These are phyloP conservation scores for Pagrus major DNA, from an alignment of 2,113 vertebrate species.

Conservation along the genomic window DNA sequence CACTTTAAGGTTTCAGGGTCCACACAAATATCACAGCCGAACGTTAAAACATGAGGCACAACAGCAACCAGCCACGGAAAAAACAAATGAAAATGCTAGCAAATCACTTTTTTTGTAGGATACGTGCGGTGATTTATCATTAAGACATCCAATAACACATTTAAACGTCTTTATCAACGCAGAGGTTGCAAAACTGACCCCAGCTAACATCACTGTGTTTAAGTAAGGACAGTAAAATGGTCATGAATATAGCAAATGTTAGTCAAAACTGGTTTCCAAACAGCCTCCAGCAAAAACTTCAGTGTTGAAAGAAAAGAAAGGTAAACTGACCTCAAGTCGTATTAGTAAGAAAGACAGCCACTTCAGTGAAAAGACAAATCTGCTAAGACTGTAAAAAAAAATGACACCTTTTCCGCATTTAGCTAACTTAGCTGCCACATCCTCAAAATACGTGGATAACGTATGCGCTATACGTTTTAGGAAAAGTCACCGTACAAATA, in stretches of 20 bases:
- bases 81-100: background rate
- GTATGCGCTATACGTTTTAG: background rate
- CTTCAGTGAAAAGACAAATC: background rate
- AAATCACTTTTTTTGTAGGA: background rate
- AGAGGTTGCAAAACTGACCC: background rate
- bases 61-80: background rate
- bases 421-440: constrained; percentile 40
- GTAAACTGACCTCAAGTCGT: background rate
- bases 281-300: background rate
- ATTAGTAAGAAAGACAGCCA: background rate
- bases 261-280: background rate
- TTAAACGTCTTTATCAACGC: background rate
- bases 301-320: background rate
- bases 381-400: background rate
- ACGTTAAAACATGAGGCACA: background rate
- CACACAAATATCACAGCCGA: background rate
- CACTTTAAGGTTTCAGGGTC: background rate
- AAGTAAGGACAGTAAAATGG: background rate
- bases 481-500: background rate
- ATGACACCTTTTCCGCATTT: constrained; percentile 35
- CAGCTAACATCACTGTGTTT: background rate
- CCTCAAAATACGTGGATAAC: constrained; percentile 31
- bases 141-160: background rate
- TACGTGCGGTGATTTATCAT: background rate
- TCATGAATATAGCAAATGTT: background rate